Conservation (phyloP, 2,888 invertebrate species). For the Celastrina argiolus region DNA sequence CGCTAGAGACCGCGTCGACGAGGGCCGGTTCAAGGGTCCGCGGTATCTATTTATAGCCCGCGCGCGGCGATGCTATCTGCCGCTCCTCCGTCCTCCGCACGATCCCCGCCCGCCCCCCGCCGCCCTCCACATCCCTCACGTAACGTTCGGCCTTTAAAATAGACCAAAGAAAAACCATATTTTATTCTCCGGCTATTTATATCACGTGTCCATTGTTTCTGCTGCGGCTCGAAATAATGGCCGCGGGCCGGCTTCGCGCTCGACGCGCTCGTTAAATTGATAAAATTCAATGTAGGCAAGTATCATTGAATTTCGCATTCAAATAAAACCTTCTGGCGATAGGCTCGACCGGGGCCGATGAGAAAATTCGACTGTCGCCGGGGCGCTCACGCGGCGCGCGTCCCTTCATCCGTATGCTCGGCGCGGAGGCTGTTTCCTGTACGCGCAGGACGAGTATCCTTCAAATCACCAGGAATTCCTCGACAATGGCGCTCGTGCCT, state of each 20-base stretch:
- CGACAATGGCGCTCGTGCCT: constrained; percentile 37
- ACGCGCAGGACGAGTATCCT: constrained; percentile 46
- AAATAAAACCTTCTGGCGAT: constrained; percentile 36
- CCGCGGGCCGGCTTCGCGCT: constrained; percentile 51
- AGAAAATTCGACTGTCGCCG: not conserved
- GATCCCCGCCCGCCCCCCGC: constrained; percentile 63
- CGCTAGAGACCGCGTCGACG: constrained; percentile 54
- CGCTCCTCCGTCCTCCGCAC: constrained; percentile 59
- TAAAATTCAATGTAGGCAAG: constrained; percentile 47
- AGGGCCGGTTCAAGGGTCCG: constrained; percentile 74
- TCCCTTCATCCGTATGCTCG: constrained; percentile 69
- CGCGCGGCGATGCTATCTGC: constrained; percentile 66
- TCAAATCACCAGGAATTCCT: constrained; percentile 42
- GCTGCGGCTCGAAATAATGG: constrained; percentile 62
- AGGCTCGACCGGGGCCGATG: not conserved
- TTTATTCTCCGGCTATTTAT: constrained; percentile 72
- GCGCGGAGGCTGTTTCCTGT: constrained; percentile 67
- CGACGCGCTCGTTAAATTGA: constrained; percentile 53
- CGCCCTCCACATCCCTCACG: constrained; percentile 66
- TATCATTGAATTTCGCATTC: constrained; percentile 39
- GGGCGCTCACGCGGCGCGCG: constrained; percentile 48
- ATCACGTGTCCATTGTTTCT: constrained; percentile 71
- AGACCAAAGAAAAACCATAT: constrained; percentile 65
- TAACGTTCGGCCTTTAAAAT: constrained; percentile 67
- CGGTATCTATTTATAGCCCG: constrained; percentile 70